Conservation (phyloP, 2,113 vertebrate species). For the Campylomormyrus tamandua region DNA sequence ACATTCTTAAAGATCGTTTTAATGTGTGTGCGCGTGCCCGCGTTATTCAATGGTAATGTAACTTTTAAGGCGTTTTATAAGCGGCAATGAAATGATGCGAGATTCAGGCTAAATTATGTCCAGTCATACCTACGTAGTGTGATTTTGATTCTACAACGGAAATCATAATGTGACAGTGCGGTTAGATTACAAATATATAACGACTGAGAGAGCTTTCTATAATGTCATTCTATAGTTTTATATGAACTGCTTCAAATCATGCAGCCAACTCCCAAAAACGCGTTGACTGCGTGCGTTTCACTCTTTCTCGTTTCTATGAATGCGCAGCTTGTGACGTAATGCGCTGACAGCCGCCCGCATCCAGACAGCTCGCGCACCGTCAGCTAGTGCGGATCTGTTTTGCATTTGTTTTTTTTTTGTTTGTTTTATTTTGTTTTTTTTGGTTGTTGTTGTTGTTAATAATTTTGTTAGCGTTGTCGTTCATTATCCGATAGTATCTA, state of each 20-base stretch:
- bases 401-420: not conserved
- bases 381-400: not conserved
- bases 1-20: not conserved
- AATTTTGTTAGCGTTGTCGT: not conserved
- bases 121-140: not conserved
- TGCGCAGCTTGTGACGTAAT: slow-evolving; percentile 3
- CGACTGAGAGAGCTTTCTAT: not conserved
- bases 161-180: not conserved
- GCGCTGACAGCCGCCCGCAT: not conserved
- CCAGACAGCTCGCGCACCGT: not conserved
- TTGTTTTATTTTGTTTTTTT: not conserved
- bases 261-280: not conserved
- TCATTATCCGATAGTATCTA: not conserved
- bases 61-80: not conserved
- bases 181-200: not conserved
- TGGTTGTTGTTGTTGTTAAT: not conserved
- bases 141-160: not conserved
- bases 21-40: not conserved
- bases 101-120: not conserved
- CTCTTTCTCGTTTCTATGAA: not conserved
- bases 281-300: not conserved
- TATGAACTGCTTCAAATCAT: not conserved
- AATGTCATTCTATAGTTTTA: not conserved
- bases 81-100: not conserved
- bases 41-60: not conserved